These are phyloP conservation scores for Eolophus roseicapilla DNA, from an alignment of 2,113 vertebrate genomes.

Conservation along the genomic window DNA sequence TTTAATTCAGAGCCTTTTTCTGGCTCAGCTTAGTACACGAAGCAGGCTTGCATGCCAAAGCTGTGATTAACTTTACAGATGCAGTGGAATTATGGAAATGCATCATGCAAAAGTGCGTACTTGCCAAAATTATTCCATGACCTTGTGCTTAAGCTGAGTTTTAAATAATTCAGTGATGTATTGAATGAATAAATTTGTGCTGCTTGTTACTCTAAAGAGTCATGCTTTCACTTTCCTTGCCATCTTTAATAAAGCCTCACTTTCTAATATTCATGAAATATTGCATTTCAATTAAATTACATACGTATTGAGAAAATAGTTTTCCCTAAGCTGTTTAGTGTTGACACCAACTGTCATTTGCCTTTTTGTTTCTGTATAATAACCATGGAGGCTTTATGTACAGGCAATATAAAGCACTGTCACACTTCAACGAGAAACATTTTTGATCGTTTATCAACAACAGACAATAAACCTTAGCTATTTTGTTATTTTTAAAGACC, in stretches of 20 bases:
- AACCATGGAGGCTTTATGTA: conserved; percentile 63
- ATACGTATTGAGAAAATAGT: conserved; percentile 73
- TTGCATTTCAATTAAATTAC: conserved; percentile 84
- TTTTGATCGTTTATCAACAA: conserved; percentile 57
- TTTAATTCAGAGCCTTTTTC: conserved; percentile 65
- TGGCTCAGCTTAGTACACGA: conserved; percentile 48
- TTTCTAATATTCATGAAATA: conserved; percentile 85
- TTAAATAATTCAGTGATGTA: conserved; percentile 85
- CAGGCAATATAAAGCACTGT: conserved; percentile 64
- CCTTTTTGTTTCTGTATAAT: conserved; percentile 69
- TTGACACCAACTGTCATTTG: conserved; percentile 80
- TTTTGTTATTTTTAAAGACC: not conserved
- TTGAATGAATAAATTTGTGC: conserved; percentile 83
- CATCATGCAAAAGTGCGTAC: conserved; percentile 72
- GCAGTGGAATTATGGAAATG: conserved; percentile 80
- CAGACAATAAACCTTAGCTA: conserved; percentile 11
- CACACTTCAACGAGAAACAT: conserved; percentile 67
- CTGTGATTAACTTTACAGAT: conserved; percentile 80
- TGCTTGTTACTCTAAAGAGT: conserved; percentile 81
- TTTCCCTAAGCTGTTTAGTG: conserved; percentile 81
- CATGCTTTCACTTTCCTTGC: conserved; percentile 79
- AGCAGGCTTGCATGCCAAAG: conserved; percentile 68
- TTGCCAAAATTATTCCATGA: conserved; percentile 82
- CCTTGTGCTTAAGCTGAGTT: conserved; percentile 79
- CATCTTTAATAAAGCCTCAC: conserved; percentile 80